A percentile compares a stretch with the other conserved stretches of the same genome.
Evolutionary conservation across 2,797 vertebrate genomes (phyloP).

Genomic region (Decapterus maruadsi): DNA sequence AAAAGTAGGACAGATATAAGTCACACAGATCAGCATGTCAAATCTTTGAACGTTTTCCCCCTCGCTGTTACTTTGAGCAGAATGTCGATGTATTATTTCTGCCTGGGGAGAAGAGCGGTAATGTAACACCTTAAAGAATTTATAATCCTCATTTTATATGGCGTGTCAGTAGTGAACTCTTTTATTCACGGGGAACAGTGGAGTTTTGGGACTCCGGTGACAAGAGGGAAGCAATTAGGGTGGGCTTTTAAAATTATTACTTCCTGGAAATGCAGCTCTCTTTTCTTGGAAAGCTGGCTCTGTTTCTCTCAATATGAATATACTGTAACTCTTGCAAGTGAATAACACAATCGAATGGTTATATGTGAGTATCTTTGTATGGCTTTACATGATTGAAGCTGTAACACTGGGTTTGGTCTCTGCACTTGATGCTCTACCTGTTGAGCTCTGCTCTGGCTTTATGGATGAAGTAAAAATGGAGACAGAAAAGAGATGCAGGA

Average conservation of each 20-base stretch:
- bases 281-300: neutral
- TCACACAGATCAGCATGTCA: slow-evolving; percentile 27
- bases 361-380: neutral
- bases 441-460: neutral
- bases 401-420: too few species aligned
- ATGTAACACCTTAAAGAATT: slow-evolving; percentile 18
- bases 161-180: slow-evolving; percentile 16
- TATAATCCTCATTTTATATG: slow-evolving; percentile 35
- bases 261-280: neutral
- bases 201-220: neutral
- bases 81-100: slow-evolving; percentile 25
- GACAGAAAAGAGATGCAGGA: neutral
- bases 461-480: too few species aligned
- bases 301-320: neutral
- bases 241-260: slow-evolving; percentile 9
- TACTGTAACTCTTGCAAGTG: too few species aligned
- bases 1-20: slow-evolving; percentile 39
- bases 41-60: slow-evolving; percentile 19
- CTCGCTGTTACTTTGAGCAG: neutral
- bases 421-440: too few species aligned
- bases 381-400: neutral
- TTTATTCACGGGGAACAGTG: neutral
- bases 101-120: slow-evolving; percentile 8
- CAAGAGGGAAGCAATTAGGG: neutral
- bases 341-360: neutral